Evolutionary conservation across 2,113 vertebrate species (phyloP), one percentile per base, ranked within the genome.

Genomic region (Amphilophus citrinellus): DNA sequence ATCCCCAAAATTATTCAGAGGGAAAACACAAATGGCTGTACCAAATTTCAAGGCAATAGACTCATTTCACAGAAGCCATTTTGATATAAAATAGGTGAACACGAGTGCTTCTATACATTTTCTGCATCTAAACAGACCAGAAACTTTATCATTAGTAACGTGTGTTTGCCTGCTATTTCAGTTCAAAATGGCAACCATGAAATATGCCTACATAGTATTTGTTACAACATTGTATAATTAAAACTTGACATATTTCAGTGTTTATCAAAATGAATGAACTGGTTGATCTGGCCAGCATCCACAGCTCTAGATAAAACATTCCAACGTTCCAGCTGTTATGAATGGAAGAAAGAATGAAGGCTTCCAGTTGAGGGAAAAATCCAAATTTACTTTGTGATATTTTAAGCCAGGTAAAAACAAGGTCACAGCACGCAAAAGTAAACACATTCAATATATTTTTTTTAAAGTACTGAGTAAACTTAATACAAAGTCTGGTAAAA

Each of bases 401-500:
- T 82, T 83, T 24, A 61, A 77, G 35, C 42, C 15, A 24, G 20
- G 37, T 30, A 71, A 14, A 76, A 80, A 59, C 3, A n/a, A 84
- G n/a, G 63, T 47, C 50, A 75, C 4, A 76, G 44, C 6, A 18
- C 1, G 13, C 4, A 13, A 79, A 77, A 84, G 44, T 39, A 77
- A 87, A 86, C 22, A 37, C 11, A 27, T 20, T 35, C 11, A 50
- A 30, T 37, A 60, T 17, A 2, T 73, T 30, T 59, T 56, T 76
- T 24, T 80, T 65, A 61, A 92, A 80, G 71, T 87, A 35, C 32
- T 53, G 56, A 13, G 6, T 73, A 61, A 88, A 90, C 61, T 86
- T 84, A 20, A 83, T 24, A 42, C 27, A 84, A 91, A 89, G 80
- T 88, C 87, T 82, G 22, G 18, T 30, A 20, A 84, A 76, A 78